These are phyloP conservation scores for Myotis yumanensis DNA, from an alignment of 2,113 vertebrate genomes.

Conservation along the genomic window DNA sequence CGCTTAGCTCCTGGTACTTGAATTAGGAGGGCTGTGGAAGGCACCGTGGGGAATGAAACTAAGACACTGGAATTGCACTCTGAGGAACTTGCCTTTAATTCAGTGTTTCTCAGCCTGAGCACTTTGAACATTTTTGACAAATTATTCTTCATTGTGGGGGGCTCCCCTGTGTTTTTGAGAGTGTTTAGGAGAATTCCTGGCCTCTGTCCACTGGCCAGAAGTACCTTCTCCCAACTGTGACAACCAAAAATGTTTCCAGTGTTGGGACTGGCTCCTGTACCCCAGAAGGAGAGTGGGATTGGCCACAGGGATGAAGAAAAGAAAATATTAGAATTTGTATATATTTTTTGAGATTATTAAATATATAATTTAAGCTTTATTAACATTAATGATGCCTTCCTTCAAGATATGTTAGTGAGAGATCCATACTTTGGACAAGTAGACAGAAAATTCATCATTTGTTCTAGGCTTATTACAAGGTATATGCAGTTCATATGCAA, in stretches of 20 bases:
- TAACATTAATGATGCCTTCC: not conserved
- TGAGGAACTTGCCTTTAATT: not conserved
- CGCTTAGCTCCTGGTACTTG: fast-evolving
- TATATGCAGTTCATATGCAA: not conserved
- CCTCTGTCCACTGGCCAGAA: not conserved
- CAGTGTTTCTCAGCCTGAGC: not conserved
- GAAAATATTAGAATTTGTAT: not conserved
- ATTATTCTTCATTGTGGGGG: not conserved
- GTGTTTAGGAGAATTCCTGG: not conserved
- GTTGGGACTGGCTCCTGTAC: not conserved
- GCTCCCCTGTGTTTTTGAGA: not conserved
- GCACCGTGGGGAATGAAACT: too few relatives aligned
- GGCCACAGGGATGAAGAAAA: not conserved
- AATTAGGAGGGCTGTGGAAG: not conserved
- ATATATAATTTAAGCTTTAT: not conserved
- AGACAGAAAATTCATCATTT: not conserved
- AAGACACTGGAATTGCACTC: not conserved
- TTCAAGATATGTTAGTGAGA: not conserved
- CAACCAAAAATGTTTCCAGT: not conserved
- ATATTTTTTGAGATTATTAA: not conserved
- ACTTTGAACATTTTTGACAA: not conserved
- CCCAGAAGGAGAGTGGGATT: not conserved
- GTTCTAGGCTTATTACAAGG: not conserved
- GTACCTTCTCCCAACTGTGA: not conserved
- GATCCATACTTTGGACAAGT: not conserved